Percentiles rank a stretch among this genome's conserved stretches.
Conservation (phyloP, 1,140 invertebrate species). For the Rhagoletis zephyria region DNA sequence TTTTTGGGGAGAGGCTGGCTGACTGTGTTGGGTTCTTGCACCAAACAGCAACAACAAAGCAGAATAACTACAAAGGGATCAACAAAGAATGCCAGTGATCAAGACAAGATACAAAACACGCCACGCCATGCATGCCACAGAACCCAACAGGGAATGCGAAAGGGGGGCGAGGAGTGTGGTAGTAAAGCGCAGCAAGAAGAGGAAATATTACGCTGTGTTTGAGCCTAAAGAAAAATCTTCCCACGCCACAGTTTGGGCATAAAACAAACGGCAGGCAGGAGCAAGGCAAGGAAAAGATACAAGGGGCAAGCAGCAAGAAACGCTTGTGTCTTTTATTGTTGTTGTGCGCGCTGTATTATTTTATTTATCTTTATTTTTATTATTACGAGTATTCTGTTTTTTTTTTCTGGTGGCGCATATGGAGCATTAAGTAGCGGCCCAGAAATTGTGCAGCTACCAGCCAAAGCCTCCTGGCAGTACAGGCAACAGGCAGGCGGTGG, state of each 20-base stretch:
- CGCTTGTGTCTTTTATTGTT: neutral
- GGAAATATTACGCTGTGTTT: neutral
- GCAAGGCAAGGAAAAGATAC: neutral
- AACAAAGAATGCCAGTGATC: conserved; percentile 15
- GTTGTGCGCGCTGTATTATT: neutral
- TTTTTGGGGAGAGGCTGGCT: conserved; percentile 36
- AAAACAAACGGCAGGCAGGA: neutral
- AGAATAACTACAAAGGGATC: neutral
- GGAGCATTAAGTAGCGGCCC: conserved; percentile 38
- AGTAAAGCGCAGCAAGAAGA: neutral
- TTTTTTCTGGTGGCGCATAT: neutral
- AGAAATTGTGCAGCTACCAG: neutral
- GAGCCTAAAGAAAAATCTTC: conserved; percentile 68
- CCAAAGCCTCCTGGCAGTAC: neutral
- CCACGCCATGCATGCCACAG: neutral
- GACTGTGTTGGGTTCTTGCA: neutral
- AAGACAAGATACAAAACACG: conserved; percentile 46
- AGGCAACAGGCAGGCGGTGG: neutral
- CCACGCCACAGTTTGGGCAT: conserved; percentile 70
- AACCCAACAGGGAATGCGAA: neutral
- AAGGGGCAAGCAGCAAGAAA: neutral
- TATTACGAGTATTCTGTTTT: too few relatives aligned
- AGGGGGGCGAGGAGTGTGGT: neutral
- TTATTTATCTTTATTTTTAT: too few relatives aligned
- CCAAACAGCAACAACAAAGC: neutral